Percentiles rank a stretch among this genome's conserved stretches.
Evolutionary conservation across 2,888 invertebrate species (phyloP).

Genomic region (Dyspetes luteomarginatus): DNA sequence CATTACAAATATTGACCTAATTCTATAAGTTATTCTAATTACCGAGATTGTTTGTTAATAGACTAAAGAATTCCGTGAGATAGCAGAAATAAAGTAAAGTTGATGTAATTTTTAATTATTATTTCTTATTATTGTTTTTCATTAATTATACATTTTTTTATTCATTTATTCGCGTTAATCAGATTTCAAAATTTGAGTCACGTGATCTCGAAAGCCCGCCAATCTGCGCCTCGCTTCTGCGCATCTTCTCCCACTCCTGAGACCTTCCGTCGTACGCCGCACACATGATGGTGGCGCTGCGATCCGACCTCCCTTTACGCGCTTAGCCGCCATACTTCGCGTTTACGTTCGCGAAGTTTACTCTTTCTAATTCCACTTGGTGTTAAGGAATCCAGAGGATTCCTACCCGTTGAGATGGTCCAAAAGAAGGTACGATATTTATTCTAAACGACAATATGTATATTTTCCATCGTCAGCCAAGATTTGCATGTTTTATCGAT

Average conservation of each 20-base stretch:
- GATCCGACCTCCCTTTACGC: constrained; percentile 71
- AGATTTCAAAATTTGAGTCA: constrained; percentile 21
- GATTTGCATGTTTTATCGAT: constrained; percentile 15
- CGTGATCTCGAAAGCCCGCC: constrained; percentile 1
- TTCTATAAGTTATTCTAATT: background rate
- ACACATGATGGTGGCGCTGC: constrained; percentile 43
- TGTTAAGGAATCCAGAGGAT: constrained; percentile 73
- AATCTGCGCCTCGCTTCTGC: constrained; percentile 26
- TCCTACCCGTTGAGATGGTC: constrained; percentile 74
- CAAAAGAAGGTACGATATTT: constrained; percentile 77
- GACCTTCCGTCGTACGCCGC: background rate
- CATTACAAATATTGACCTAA: no score
- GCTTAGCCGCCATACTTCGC: constrained; percentile 72
- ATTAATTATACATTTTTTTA: background rate
- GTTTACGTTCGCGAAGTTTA: constrained; percentile 68
- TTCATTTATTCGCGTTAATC: background rate
- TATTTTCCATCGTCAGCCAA: constrained; percentile 67
- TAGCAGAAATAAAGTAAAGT: no score
- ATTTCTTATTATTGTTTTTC: background rate
- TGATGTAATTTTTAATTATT: no score
- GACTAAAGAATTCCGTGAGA: no score
- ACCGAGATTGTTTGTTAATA: no score
- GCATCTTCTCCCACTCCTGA: background rate
- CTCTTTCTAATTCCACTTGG: constrained; percentile 71
- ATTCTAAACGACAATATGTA: constrained; percentile 31